Evolutionary conservation across 2,888 invertebrate species (phyloP), one percentile per base, ranked within the genome.

Genomic region (Sphaeridia pumilis): DNA sequence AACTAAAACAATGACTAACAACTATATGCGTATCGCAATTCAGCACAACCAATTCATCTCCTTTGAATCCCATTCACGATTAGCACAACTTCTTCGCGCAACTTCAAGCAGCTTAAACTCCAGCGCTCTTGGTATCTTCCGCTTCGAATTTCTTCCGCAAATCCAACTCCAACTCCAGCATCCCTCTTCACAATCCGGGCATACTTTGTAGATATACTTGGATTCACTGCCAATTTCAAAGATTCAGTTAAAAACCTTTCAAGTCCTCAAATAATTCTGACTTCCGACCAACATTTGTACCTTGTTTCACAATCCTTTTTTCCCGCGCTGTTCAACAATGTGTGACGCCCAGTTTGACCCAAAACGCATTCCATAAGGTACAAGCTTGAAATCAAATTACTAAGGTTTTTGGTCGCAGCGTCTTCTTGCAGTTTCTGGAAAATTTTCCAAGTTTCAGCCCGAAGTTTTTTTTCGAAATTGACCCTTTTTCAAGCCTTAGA

Each of bases 311-410:
- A n/a, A n/a, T n/a, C 10, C 3, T 36, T 17, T 20, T 36, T 20
- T 3, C 3, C 36, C 20, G 17, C 36, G 36, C 20, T 36, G 3
- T 3, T n/a, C 22, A 22, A 21, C 4, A 42, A 17, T 21, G 42
- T 20, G 22, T 42, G 17, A 14, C 42, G 14, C 22, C 20, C 22
- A 14, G 21, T n/a, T 38, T 38, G 42, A 4, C 42, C 42, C 2
- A 4, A 36, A 14, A 47, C 47, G 2, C 35, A 28, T 25, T 47
- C 47, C 21, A 35, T n/a, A 3, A 47, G 10, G 20, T 47, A 47
- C 4, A 31, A 47, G n/a, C 47, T 47, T 7, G 14, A 10, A 21
- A 47, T 26, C n/a, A 17, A 3, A 22, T 34, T 35, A 5, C 21
- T 28, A 3, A 35, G 24, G 24, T 47, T 36, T 7, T 35, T 10